These are phyloP conservation scores for Epizoanthus scotinus DNA, from an alignment of 92 coral and sea anemone species.

Conservation along the genomic window DNA sequence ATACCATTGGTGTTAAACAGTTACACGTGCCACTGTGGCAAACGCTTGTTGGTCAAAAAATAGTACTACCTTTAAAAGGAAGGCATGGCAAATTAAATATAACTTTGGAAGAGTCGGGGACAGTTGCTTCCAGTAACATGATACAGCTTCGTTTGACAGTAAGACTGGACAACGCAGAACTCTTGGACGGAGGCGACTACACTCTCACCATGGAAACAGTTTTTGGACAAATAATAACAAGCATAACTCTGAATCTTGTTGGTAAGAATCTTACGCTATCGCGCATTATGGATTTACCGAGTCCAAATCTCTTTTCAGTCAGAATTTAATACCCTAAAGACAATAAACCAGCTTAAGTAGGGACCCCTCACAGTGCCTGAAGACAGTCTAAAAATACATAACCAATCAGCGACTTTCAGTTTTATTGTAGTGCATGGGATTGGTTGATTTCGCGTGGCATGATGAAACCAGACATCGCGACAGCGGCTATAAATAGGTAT, in stretches of 20 bases:
- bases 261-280: conserved; percentile 8
- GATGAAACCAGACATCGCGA: too few species aligned
- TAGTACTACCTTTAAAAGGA: conserved; percentile 6
- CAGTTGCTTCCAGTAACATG: background rate
- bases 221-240: background rate
- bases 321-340: too few species aligned
- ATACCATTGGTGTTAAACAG: conserved; percentile 5
- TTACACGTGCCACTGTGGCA: conserved; percentile 2
- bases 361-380: too few species aligned
- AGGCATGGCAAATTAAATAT: background rate
- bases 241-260: background rate
- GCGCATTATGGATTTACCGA: background rate
- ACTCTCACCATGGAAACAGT: background rate
- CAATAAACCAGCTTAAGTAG: too few species aligned
- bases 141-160: conserved; percentile 11
- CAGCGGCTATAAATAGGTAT: too few species aligned
- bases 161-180: background rate
- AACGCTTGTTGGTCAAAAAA: conserved; percentile 4
- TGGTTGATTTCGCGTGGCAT: too few species aligned
- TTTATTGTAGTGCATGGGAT: too few species aligned
- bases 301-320: too few species aligned
- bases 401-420: too few species aligned
- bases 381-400: too few species aligned
- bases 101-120: background rate
- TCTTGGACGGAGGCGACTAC: conserved; percentile 2